Conservation (phyloP, 2,797 vertebrate species). For the Lacerta viridis region DNA sequence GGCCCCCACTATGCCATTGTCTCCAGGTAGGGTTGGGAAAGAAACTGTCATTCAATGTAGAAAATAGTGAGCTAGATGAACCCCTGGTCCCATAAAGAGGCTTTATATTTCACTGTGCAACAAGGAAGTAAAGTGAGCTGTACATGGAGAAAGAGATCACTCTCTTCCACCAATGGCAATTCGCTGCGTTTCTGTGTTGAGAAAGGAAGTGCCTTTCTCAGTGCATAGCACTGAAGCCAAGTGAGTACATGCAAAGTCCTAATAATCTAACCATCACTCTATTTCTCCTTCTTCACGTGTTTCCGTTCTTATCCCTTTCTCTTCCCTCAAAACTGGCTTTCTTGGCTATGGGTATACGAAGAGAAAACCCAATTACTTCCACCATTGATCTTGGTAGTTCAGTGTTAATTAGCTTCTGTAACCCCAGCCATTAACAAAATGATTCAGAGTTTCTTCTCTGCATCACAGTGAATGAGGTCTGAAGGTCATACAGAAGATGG, state of each 20-base stretch:
- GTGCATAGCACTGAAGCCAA: too few species aligned
- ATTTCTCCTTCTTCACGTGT: not conserved
- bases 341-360: not conserved
- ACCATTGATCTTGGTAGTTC: constrained; percentile 24
- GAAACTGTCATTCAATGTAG: too few species aligned
- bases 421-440: constrained; percentile 8
- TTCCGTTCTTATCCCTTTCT: not conserved
- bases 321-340: not conserved
- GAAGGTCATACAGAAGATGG: constrained; percentile 26
- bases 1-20: too few species aligned
- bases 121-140: not conserved
- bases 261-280: not conserved
- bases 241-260: too few species aligned
- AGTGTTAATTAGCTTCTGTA: constrained; percentile 36
- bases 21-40: too few species aligned
- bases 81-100: too few species aligned
- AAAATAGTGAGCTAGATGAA: too few species aligned
- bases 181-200: not conserved
- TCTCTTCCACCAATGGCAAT: not conserved
- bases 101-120: not conserved
- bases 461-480: not conserved
- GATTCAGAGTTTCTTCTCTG: constrained; percentile 10
- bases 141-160: not conserved
- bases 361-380: constrained; percentile 16
- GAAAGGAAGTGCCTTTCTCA: not conserved